Evolutionary conservation across 2,113 vertebrate genomes (phyloP).

Genomic region (Sebastes schlegelii): DNA sequence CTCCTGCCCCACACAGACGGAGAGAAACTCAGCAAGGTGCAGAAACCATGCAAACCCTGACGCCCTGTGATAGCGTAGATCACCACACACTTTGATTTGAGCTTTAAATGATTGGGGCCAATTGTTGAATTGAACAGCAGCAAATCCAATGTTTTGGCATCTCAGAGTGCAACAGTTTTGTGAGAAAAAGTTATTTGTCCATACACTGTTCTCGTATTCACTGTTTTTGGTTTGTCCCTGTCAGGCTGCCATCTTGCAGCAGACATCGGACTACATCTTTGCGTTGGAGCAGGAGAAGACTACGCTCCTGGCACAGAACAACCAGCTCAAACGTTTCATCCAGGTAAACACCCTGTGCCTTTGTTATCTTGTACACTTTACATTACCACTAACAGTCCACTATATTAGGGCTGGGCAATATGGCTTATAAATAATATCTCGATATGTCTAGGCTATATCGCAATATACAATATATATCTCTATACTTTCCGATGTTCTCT

Average conservation of each 20-base stretch:
- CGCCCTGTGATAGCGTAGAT: neutral
- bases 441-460: too few relatives aligned
- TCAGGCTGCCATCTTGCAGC: conserved; percentile 97
- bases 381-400: neutral
- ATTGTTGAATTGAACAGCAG: neutral
- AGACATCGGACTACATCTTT: conserved; percentile 98
- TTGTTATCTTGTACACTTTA: neutral
- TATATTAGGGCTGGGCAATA: too few relatives aligned
- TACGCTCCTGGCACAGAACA: conserved; percentile 95
- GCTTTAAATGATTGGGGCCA: neutral
- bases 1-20: conserved; percentile 98
- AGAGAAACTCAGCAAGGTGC: conserved; percentile 95
- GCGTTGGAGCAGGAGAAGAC: conserved; percentile 99
- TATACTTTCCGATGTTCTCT: too few relatives aligned
- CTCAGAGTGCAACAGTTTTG: neutral
- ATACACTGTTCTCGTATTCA: neutral
- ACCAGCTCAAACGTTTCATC: conserved; percentile 97
- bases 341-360: conserved; percentile 84
- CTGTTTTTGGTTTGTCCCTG: neutral
- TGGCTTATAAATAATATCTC: too few relatives aligned
- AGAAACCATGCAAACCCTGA: neutral
- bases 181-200: neutral
- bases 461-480: too few relatives aligned
- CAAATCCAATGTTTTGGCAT: neutral
- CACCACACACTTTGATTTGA: neutral